These are phyloP conservation scores for Capromys pilorides DNA, from an alignment of 2,797 vertebrate species.

Conservation along the genomic window DNA sequence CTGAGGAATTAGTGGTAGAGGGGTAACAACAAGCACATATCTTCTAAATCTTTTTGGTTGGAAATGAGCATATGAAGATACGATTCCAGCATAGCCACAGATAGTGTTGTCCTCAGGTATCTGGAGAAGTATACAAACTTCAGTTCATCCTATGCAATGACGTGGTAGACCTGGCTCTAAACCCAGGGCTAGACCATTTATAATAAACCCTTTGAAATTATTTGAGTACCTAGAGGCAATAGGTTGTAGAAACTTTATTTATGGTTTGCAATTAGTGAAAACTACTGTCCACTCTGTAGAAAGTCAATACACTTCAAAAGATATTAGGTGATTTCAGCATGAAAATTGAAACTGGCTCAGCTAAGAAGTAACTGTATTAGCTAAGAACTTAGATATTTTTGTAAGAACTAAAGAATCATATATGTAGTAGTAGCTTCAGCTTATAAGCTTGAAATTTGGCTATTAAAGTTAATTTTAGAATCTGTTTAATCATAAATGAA, in stretches of 20 bases:
- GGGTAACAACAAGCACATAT: neutral
- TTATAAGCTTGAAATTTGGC: constrained; percentile 12
- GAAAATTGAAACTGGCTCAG: constrained; percentile 19
- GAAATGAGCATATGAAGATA: neutral
- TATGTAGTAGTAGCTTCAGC: neutral
- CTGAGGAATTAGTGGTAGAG: neutral
- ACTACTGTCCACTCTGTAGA: neutral
- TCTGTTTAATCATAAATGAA: constrained; percentile 18
- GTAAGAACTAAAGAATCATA: constrained; percentile 6
- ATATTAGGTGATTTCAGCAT: constrained; percentile 10
- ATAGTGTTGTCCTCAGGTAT: neutral
- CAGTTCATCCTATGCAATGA: neutral
- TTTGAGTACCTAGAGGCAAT: neutral
- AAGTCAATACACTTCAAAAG: neutral
- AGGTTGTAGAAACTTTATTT: neutral
- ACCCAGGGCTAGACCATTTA: neutral
- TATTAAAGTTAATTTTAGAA: constrained; percentile 43
- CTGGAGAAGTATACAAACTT: neutral
- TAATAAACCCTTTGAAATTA: constrained; percentile 49
- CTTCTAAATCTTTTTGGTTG: constrained; percentile 12
- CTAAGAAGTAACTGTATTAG: neutral
- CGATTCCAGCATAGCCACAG: neutral
- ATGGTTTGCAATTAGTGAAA: neutral
- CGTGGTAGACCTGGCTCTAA: neutral
- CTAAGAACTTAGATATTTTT: neutral